Percentiles rank a stretch among this genome's conserved stretches.
These are phyloP conservation scores for Callosobruchus maculatus DNA, from an alignment of 2,888 invertebrate genomes.

Conservation along the genomic window DNA sequence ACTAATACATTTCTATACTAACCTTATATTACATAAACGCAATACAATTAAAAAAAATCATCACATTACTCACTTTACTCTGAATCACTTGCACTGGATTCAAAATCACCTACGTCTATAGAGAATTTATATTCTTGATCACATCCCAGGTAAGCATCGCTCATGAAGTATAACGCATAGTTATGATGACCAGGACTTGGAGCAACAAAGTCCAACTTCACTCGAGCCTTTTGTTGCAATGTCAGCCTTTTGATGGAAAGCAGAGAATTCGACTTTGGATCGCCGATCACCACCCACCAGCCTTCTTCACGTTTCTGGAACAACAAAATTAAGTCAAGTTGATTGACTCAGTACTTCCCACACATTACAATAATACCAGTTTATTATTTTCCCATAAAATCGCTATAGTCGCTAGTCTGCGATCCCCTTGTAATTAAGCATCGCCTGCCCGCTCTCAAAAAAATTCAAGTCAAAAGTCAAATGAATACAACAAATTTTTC, in stretches of 20 bases:
- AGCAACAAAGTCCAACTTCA: constrained; percentile 87
- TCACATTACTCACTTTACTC: constrained; percentile 44
- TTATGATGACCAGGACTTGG: constrained; percentile 84
- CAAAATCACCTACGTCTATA: constrained; percentile 75
- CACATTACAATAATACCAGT: too few species aligned
- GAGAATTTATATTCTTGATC: constrained; percentile 98
- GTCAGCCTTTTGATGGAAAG: constrained; percentile 96
- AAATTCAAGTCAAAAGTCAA: too few species aligned
- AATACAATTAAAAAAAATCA: background rate
- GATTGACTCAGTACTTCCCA: too few species aligned
- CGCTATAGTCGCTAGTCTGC: too few species aligned
- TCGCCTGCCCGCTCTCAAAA: too few species aligned
- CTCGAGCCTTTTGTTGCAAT: constrained; percentile 87
- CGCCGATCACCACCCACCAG: constrained; percentile 99
- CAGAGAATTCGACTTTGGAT: constrained; percentile 89
- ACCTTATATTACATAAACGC: background rate
- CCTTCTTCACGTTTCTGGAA: constrained; percentile 84
- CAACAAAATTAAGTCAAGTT: constrained; percentile 5
- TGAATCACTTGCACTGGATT: constrained; percentile 60
- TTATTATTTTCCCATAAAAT: too few species aligned
- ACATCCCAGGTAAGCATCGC: constrained; percentile 97
- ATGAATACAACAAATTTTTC: too few species aligned
- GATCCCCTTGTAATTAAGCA: too few species aligned
- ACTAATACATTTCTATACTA: background rate
- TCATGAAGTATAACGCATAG: constrained; percentile 98